A percentile compares a stretch with the other conserved stretches of the same genome.
These are phyloP conservation scores for Phaethornis superciliosus DNA, from an alignment of 2,113 vertebrate species.

Conservation along the genomic window DNA sequence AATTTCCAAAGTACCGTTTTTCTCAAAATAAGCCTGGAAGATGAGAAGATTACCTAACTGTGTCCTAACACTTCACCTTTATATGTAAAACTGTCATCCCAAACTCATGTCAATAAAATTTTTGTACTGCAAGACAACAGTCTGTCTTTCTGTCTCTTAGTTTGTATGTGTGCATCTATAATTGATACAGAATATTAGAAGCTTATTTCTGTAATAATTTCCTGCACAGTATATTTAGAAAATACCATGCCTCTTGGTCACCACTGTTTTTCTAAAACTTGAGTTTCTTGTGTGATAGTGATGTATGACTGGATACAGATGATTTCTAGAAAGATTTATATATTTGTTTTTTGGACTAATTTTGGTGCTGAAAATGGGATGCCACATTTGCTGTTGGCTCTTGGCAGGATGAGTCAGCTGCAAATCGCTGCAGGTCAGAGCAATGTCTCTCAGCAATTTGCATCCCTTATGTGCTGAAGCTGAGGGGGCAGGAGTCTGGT, in stretches of 20 bases:
- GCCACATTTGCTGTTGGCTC: not conserved
- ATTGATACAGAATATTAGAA: not conserved
- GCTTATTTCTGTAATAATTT: not conserved
- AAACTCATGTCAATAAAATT: slow-evolving; percentile 67
- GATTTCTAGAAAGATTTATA: not conserved
- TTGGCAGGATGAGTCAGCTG: not conserved
- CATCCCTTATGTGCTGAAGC: not conserved
- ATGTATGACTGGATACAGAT: not conserved
- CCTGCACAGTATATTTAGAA: not conserved
- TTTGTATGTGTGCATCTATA: not conserved
- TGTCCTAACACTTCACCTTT: not conserved
- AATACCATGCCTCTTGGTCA: not conserved
- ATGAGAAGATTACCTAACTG: not conserved
- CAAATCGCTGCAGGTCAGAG: rapidly evolving
- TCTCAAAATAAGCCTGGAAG: not conserved
- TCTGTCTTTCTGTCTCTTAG: not conserved
- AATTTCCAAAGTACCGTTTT: not conserved
- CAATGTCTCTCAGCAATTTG: not conserved
- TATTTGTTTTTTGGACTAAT: not conserved
- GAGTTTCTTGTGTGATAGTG: not conserved
- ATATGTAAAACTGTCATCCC: slow-evolving; percentile 17
- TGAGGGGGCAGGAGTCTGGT: rapidly evolving
- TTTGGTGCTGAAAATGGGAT: not conserved
- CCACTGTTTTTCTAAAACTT: not conserved
- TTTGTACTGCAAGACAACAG: slow-evolving; percentile 38